A percentile compares a stretch with the other conserved stretches of the same genome.
These are phyloP conservation scores for Calyptomena viridis DNA, from an alignment of 2,113 vertebrate genomes.

Conservation along the genomic window DNA sequence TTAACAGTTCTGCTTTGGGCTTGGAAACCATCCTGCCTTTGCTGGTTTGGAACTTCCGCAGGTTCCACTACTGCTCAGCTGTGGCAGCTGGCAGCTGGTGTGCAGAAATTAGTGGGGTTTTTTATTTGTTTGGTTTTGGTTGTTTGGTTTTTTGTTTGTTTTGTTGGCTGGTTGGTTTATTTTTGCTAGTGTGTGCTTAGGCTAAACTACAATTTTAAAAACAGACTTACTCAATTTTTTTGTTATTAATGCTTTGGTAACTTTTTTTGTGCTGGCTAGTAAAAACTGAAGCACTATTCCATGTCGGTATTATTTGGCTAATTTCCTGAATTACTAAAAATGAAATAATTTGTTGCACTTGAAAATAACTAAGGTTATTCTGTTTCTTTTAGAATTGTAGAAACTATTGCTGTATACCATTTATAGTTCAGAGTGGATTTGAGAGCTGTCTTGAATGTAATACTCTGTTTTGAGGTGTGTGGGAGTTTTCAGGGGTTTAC, in stretches of 20 bases:
- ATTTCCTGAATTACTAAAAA: neutral
- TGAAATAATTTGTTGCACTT: neutral
- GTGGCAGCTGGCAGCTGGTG: neutral
- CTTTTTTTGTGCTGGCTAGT: neutral
- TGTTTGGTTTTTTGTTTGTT: no score
- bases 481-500: neutral
- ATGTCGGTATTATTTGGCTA: neutral
- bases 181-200: fast-evolving
- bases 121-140: no score
- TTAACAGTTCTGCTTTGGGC: neutral
- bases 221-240: fast-evolving
- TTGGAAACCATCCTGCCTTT: neutral
- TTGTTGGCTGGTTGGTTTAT: no score
- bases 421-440: neutral
- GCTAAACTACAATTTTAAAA: neutral
- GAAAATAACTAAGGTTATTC: neutral
- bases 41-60: neutral
- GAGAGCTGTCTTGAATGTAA: neutral
- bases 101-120: neutral
- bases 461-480: neutral
- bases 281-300: neutral
- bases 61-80: neutral
- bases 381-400: neutral
- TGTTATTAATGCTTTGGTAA: neutral
- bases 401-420: neutral